Percentiles rank a stretch among this genome's conserved stretches.
Evolutionary conservation across 2,797 vertebrate species (phyloP).

Genomic region (Bradypodion pumilum): DNA sequence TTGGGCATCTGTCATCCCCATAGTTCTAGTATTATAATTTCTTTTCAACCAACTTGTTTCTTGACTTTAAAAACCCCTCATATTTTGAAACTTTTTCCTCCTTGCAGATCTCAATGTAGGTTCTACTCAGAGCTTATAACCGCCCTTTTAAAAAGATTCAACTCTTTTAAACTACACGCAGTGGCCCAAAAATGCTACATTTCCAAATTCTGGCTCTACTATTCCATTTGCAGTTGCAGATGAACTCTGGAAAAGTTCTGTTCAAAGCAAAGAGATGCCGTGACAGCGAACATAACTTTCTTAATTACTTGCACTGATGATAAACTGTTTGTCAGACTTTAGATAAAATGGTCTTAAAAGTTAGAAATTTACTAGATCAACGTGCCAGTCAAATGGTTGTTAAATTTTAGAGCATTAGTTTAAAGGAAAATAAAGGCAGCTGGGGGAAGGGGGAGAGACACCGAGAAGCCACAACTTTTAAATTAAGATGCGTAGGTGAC

Average conservation of each 20-base stretch:
- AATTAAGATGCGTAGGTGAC: not conserved
- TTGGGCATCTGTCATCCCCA: not conserved
- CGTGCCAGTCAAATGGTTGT: conserved; percentile 31
- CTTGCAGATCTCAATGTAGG: not conserved
- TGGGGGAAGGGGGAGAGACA: conserved; percentile 46
- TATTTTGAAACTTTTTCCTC: not conserved
- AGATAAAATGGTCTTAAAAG: conserved; percentile 62
- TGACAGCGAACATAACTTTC: conserved; percentile 17
- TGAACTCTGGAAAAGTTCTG: conserved; percentile 21
- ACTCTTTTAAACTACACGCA: no score
- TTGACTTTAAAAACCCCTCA: not conserved
- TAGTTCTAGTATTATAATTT: not conserved
- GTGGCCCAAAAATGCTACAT: no score
- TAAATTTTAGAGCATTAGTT: conserved; percentile 55
- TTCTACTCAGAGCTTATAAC: no score
- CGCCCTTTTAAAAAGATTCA: no score
- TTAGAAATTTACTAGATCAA: conserved; percentile 50
- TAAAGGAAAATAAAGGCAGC: conserved; percentile 52
- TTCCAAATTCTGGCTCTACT: not conserved
- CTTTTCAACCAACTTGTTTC: not conserved
- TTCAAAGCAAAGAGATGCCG: not conserved
- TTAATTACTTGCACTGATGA: conserved; percentile 54
- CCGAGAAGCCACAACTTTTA: conserved; percentile 16
- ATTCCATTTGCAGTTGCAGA: conserved; percentile 14
- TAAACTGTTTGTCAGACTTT: conserved; percentile 50